Evolutionary conservation across 2,888 invertebrate genomes (phyloP), one percentile per base, ranked within the genome.

Genomic region (Leptothorax acervorum): DNA sequence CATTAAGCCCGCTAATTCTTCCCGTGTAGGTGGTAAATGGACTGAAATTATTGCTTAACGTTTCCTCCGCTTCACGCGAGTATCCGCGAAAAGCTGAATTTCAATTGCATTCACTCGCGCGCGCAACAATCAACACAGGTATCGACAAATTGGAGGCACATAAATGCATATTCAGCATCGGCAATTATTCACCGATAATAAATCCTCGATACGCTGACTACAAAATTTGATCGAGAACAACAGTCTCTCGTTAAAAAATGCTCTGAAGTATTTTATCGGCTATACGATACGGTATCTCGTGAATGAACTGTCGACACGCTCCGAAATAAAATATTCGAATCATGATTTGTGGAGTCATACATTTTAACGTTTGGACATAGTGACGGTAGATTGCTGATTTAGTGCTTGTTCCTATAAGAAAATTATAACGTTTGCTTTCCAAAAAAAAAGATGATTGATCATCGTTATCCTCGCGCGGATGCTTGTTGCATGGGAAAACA

Each of bases 11-110:
- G 84, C 57, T 48, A 83, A 83, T 66, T 83, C 75, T 66, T 75
- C 68, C 42, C n/a, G 84, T 45, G 84, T 83, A 83, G 82, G 82
- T 75, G 75, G 60, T 75, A 75, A 85, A 75, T n/a, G 51, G n/a
- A 70, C 51, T 63, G 62, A 83, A 85, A 85, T 85, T 85, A 74
- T 85, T 83, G 35, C 84, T 83, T 63, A 63, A 84, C 39, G 66
- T 82, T 83, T 65, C 39, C 82, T 60, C 51, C 57, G 42, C 28
- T 55, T 78, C 55, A 42, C 55, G 12, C 48, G 39, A 60, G 28
- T 23, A 18, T 23, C 55, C 42, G 15, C n/a, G 55, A 23, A 23
- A 51, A 35, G 48, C 71, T 73, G 60, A 39, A 73, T 60, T 81
- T 81, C 39, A 73, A 73, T 81, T 73, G 18, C 39, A 39, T 62